A percentile compares a stretch with the other conserved stretches of the same genome.
phyloP scores from a whole-genome alignment of 2,113 vertebrate species.

The Panthera leo region DNA sequence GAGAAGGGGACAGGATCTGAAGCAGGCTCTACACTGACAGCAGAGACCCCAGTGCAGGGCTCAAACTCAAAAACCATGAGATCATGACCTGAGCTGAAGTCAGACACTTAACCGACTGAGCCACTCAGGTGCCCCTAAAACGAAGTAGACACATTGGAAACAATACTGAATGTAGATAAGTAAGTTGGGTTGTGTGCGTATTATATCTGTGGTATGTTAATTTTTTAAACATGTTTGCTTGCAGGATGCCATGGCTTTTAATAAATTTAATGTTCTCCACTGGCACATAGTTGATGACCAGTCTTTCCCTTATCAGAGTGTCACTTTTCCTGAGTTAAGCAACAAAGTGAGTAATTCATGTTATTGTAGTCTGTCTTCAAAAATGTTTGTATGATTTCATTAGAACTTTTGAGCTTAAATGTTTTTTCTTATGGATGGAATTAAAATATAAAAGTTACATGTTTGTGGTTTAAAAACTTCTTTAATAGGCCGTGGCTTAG shows the following conservation, averaged over 20 bases:
- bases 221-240: slow-evolving; percentile 46
- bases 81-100: too few species aligned
- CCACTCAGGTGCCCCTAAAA: neutral
- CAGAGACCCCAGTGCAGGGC: too few species aligned
- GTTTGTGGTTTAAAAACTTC: neutral
- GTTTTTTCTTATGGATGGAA: slow-evolving; percentile 12
- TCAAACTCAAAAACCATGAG: too few species aligned
- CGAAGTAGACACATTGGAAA: neutral
- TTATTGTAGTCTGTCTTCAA: neutral
- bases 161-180: neutral
- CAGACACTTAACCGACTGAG: too few species aligned
- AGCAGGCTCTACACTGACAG: too few species aligned
- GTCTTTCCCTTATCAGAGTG: slow-evolving; percentile 95
- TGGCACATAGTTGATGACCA: slow-evolving; percentile 98
- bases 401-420: neutral
- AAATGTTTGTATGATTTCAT: neutral
- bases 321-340: slow-evolving; percentile 92
- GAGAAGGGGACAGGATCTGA: too few species aligned
- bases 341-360: slow-evolving; percentile 86
- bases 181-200: neutral
- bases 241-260: slow-evolving; percentile 98
- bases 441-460: neutral
- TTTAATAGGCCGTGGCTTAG: neutral
- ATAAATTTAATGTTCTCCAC: slow-evolving; percentile 98
- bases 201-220: neutral